Conservation (phyloP, 35 echinoderm and acorn worm genomes). For the Antedon bifida region DNA sequence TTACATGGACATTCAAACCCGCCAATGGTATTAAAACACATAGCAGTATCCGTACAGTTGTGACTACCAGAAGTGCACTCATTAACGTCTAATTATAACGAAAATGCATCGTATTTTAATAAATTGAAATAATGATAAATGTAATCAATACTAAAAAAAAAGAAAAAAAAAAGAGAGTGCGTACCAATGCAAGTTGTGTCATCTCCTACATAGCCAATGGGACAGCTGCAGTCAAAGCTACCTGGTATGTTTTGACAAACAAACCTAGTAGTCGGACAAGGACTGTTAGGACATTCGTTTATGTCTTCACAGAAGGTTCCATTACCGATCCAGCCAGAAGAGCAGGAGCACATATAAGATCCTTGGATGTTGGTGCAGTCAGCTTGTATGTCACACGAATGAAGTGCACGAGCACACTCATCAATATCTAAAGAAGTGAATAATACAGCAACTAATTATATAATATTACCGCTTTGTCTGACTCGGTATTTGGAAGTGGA, state of each 20-base stretch:
- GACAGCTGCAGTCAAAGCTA: not conserved
- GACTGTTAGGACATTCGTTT: conserved; percentile 6
- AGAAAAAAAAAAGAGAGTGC: too few relatives aligned
- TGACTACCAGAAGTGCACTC: not conserved
- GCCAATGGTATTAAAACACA: not conserved
- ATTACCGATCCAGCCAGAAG: conserved; percentile 21
- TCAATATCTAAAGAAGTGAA: conserved; percentile 5
- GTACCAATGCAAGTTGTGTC: not conserved
- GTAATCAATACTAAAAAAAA: too few relatives aligned
- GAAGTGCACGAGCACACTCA: not conserved
- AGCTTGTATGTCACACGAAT: conserved; percentile 15
- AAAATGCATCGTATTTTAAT: too few relatives aligned
- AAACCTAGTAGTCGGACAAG: not conserved
- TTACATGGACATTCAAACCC: conserved; percentile 20
- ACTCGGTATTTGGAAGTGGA: too few relatives aligned
- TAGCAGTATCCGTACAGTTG: not conserved
- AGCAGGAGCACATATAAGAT: conserved; percentile 6
- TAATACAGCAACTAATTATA: too few relatives aligned
- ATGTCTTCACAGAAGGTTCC: conserved; percentile 11
- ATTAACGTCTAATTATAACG: conserved; percentile 1
- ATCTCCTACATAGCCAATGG: not conserved
- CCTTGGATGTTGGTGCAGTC: not conserved
- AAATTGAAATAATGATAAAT: too few relatives aligned
- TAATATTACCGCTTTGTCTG: too few relatives aligned
- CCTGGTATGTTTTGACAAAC: not conserved